phyloP scores from a whole-genome alignment of 2,797 vertebrate genomes.

The Pseudopleuronectes americanus region DNA sequence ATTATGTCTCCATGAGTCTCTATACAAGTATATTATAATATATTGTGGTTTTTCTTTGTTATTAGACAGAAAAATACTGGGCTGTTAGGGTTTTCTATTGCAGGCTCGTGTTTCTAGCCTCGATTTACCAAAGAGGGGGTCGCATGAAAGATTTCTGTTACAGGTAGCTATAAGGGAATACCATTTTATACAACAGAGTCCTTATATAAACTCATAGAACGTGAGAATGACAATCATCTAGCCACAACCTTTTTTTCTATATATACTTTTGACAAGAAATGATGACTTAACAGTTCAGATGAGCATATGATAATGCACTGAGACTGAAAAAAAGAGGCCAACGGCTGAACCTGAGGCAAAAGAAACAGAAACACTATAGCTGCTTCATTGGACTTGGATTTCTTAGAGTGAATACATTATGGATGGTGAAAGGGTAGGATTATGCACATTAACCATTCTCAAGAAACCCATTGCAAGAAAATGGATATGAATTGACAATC shows the following conservation, averaged over 20 bases:
- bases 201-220: not conserved
- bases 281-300: not conserved
- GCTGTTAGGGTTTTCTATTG: not conserved
- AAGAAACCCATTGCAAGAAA: constrained; percentile 28
- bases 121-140: not conserved
- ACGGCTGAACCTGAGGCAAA: constrained; percentile 39
- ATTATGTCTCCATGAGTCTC: no score
- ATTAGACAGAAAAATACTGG: not conserved
- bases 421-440: constrained; percentile 24
- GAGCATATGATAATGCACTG: constrained; percentile 22
- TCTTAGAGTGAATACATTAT: constrained; percentile 38
- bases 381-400: constrained; percentile 44
- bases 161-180: not conserved
- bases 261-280: not conserved
- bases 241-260: not conserved
- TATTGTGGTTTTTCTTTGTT: no score
- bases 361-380: constrained; percentile 28
- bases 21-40: no score
- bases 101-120: not conserved
- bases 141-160: not conserved
- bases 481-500: not conserved
- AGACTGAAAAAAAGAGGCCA: constrained; percentile 32
- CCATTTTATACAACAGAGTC: not conserved
- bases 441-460: constrained; percentile 31
- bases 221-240: not conserved